Conservation (phyloP, 2,113 vertebrate genomes). For the Eulemur macaco region DNA sequence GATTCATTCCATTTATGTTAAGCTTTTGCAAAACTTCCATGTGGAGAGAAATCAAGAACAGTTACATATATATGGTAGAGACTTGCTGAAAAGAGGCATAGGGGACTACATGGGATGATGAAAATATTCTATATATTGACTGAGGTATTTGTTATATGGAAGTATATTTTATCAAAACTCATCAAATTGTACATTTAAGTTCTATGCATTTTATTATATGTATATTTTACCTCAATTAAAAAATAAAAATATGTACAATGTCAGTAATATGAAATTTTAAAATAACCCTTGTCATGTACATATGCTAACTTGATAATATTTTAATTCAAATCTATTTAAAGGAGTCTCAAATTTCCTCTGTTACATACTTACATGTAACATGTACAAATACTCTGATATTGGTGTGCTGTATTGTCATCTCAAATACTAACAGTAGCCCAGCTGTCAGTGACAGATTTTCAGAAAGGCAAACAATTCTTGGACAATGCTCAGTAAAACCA, state of each 20-base stretch:
- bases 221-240: neutral
- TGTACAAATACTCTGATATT: neutral
- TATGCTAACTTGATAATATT: neutral
- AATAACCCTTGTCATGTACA: neutral
- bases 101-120: neutral
- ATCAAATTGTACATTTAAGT: neutral
- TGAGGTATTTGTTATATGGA: neutral
- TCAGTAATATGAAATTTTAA: neutral
- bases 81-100: neutral
- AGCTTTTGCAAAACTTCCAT: neutral
- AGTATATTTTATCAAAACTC: neutral
- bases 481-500: no score
- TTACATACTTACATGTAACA: neutral
- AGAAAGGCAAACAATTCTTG: neutral
- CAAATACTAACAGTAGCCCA: neutral
- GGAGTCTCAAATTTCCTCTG: neutral
- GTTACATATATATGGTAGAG: neutral
- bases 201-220: neutral
- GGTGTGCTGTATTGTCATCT: neutral
- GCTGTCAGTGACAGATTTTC: neutral
- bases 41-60: neutral
- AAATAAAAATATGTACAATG: neutral
- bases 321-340: neutral
- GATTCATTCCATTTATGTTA: neutral
- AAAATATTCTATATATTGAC: neutral